Evolutionary conservation across 2,113 vertebrate genomes (phyloP).

Genomic region (Chaenogobius annularis): DNA sequence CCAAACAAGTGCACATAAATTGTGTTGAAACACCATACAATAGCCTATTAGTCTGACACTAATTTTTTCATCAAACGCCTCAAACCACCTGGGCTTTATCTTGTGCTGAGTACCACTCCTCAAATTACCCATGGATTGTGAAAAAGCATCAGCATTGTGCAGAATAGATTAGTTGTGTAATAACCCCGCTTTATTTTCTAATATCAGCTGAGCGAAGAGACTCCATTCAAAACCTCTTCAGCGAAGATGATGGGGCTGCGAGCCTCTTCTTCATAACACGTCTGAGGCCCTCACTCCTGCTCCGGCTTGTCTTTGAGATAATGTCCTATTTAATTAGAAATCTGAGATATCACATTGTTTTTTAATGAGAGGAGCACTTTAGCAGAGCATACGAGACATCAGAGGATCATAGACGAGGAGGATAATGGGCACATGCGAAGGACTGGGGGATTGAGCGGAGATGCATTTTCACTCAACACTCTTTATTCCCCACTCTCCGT

Average conservation of each 20-base stretch:
- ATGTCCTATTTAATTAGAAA: conserved; percentile 91
- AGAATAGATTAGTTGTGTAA: conserved; percentile 79
- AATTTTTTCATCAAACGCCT: conserved; percentile 53
- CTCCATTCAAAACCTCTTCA: conserved; percentile 80
- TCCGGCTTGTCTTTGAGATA: conserved; percentile 82
- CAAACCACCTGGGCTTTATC: conserved; percentile 52
- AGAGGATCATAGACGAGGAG: conserved; percentile 68
- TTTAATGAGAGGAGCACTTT: conserved; percentile 79
- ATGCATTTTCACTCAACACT: conserved; percentile 64
- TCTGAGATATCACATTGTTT: conserved; percentile 81
- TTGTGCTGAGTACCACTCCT: conserved; percentile 56
- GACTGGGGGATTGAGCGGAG: conserved; percentile 60
- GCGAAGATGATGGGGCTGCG: conserved; percentile 77
- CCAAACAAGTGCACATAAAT: conserved; percentile 14
- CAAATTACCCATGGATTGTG: conserved; percentile 63
- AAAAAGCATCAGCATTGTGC: conserved; percentile 69
- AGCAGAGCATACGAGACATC: conserved; percentile 63
- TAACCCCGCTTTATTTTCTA: conserved; percentile 77
- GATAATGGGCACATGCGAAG: conserved; percentile 55
- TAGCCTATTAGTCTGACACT: conserved; percentile 42
- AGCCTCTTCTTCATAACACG: conserved; percentile 83
- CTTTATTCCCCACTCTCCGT: conserved; percentile 55
- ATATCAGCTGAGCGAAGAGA: conserved; percentile 79
- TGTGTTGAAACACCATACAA: conserved; percentile 31
- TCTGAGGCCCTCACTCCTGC: conserved; percentile 78